Base-by-base conservation (phyloP, 1,140 invertebrate genomes). In the Geopemphigus sp. region DNA sequence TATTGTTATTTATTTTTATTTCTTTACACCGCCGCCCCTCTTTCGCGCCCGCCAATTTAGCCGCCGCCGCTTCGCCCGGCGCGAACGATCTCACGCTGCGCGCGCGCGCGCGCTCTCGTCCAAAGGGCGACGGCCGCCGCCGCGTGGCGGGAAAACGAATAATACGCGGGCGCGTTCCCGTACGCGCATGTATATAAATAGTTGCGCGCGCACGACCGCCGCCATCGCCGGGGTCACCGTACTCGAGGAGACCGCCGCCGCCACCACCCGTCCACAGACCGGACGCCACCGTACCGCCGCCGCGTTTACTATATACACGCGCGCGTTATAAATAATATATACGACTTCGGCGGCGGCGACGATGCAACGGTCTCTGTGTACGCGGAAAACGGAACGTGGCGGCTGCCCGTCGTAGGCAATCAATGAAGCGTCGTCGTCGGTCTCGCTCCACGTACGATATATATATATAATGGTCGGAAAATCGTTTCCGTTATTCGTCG, bases 91-190 rank as follows among this genome's bases (percentile, higher is more conserved):
- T 39, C 32, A 8, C 32, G 32, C 8, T 3, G 32, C 8, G 3
- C 32, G 32, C 32, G 32, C 32, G 32, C 8, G 32, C 8, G 3
- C 32, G 32, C 32, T 3, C 32, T 3, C 8, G 3, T 39, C 6
- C 12, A 15, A 24, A 70, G 66, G 66, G 66, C 66, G 47, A 70
- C 45, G 66, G 47, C 47, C 66, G 45, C 47, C 66, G 45, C 32
- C 32, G 32, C 32, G 22, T 70, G 66, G 66, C 66, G 66, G 66
- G 66, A 70, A 70, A 70, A 39, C 32, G 32, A n/a, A n/a, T n/a
- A n/a, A n/a, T n/a, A n/a, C n/a, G n/a, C n/a, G n/a, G n/a, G n/a
- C n/a, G n/a, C n/a, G n/a, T 29, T 29, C 24, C 11, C 47, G 6
- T 24, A 39, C 63, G 32, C 12, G 64, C 66, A 22, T 12, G n/a